These are phyloP conservation scores for Centropyge bicolor DNA, from an alignment of 2,797 vertebrate species.

Conservation along the genomic window DNA sequence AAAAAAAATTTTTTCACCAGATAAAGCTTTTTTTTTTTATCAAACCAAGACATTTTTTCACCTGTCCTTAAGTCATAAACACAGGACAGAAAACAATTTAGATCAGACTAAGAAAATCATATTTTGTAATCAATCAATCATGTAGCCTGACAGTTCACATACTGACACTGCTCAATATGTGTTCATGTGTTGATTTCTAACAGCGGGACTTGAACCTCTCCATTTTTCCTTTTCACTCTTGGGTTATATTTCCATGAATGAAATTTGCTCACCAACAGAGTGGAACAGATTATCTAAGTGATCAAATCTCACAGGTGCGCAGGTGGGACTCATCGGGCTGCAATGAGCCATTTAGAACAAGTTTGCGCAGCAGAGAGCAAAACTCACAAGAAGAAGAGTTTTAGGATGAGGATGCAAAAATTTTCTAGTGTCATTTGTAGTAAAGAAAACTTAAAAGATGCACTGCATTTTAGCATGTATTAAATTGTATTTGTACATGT, in stretches of 20 bases:
- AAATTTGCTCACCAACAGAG: not conserved
- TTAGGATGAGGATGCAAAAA: not conserved
- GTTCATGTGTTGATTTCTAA: not conserved
- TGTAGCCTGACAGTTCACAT: not conserved
- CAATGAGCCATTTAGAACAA: not conserved
- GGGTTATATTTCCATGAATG: not conserved
- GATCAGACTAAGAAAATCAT: no score
- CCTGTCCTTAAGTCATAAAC: no score
- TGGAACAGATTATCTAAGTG: not conserved
- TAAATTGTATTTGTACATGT: not conserved
- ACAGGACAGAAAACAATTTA: no score
- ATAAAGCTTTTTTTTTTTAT: no score
- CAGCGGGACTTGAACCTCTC: not conserved
- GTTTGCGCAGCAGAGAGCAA: not conserved
- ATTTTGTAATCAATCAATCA: not conserved
- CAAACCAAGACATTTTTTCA: no score
- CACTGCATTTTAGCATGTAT: not conserved
- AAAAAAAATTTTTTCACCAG: no score
- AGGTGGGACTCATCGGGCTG: not conserved
- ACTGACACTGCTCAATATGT: not conserved
- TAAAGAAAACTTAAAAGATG: not conserved
- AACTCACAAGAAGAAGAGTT: not conserved
- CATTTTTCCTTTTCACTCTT: not conserved
- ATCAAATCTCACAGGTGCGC: not conserved
- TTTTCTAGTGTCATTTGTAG: not conserved